Conservation (phyloP, 2,797 vertebrate genomes). For the Otus scops region DNA sequence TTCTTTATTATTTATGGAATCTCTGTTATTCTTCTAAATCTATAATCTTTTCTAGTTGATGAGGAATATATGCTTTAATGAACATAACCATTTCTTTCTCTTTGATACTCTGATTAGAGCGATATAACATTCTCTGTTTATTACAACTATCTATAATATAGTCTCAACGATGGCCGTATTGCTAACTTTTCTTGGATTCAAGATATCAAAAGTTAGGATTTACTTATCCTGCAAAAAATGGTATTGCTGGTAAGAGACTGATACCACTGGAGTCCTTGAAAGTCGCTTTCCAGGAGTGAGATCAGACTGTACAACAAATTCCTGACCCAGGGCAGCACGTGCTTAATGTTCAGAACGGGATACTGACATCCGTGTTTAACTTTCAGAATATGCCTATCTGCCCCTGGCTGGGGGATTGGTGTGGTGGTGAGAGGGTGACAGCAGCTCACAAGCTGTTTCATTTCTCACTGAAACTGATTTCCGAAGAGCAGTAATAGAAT, state of each 20-base stretch:
- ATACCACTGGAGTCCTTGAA: not conserved
- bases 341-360: not conserved
- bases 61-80: not conserved
- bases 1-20: not conserved
- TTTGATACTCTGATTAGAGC: not conserved
- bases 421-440: not conserved
- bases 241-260: not conserved
- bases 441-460: not conserved
- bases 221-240: not conserved
- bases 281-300: not conserved
- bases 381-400: accelerated
- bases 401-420: not conserved
- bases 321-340: not conserved
- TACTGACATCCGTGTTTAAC: not conserved
- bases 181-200: not conserved
- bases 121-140: not conserved
- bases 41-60: not conserved
- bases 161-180: accelerated
- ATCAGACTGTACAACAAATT: not conserved
- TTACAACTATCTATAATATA: not conserved
- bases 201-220: not conserved
- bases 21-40: not conserved
- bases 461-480: not conserved
- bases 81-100: not conserved
- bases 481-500: not conserved